Percentiles rank a stretch among this genome's conserved stretches.
These are phyloP conservation scores for Riptortus pedestris DNA, from an alignment of 1,140 invertebrate genomes.

Conservation along the genomic window DNA sequence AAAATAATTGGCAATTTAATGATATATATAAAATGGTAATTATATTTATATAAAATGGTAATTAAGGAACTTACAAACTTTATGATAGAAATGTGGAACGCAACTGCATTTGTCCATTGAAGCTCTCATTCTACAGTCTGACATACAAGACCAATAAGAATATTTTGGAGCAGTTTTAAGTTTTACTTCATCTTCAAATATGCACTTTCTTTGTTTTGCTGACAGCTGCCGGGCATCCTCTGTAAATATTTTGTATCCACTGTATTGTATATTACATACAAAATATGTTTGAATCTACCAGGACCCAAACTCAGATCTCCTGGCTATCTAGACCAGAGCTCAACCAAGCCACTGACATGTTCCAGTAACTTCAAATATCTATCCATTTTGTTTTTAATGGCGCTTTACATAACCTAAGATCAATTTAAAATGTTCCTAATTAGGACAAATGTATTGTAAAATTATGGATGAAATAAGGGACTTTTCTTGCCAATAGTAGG, in stretches of 20 bases:
- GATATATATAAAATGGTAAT: slow-evolving; percentile 5
- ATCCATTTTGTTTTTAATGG: no score
- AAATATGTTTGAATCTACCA: no score
- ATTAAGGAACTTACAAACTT: slow-evolving; percentile 28
- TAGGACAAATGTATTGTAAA: no score
- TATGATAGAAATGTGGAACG: slow-evolving; percentile 53
- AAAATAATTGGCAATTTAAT: slow-evolving; percentile 15
- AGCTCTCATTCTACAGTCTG: slow-evolving; percentile 53
- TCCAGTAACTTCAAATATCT: no score
- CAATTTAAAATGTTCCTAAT: no score
- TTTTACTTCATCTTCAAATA: slow-evolving; percentile 51
- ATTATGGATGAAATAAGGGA: no score
- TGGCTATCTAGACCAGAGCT: no score
- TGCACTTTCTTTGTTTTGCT: slow-evolving; percentile 52
- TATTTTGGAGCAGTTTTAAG: slow-evolving; percentile 47
- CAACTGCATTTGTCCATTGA: slow-evolving; percentile 49
- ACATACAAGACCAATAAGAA: slow-evolving; percentile 56
- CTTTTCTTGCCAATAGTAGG: no score
- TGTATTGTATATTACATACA: no score
- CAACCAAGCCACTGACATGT: no score
- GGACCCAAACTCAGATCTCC: no score
- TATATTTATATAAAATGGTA: background rate
- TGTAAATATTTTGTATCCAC: background rate
- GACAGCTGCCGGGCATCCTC: slow-evolving; percentile 53
- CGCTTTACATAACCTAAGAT: no score